These are phyloP conservation scores for Alcis repandata DNA, from an alignment of 2,888 invertebrate species.

Conservation along the genomic window DNA sequence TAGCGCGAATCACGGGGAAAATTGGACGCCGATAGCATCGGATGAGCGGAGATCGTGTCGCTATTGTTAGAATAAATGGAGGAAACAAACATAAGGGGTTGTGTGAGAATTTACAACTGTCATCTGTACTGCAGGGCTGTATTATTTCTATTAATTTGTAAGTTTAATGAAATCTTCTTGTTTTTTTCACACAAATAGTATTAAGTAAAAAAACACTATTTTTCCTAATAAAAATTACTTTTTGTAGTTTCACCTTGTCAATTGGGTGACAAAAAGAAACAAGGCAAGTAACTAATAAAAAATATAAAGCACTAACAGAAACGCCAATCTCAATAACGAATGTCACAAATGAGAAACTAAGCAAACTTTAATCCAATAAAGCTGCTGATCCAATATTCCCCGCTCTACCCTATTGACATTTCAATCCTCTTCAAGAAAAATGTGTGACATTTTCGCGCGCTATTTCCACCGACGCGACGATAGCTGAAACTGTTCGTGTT, in stretches of 20 bases:
- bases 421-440: constrained; percentile 54
- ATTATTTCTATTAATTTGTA: background rate
- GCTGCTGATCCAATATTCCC: constrained; percentile 54
- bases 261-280: background rate
- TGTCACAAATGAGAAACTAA: constrained; percentile 26
- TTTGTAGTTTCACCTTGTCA: background rate
- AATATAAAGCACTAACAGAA: constrained; percentile 3
- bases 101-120: background rate
- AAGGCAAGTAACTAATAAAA: too few species aligned
- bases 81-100: background rate
- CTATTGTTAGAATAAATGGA: background rate
- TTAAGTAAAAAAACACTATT: background rate
- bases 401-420: constrained; percentile 56
- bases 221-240: background rate
- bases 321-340: constrained; percentile 9
- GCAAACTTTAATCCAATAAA: constrained; percentile 52
- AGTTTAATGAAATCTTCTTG: background rate
- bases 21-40: constrained; percentile 59
- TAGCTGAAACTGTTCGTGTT: constrained; percentile 47
- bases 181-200: background rate
- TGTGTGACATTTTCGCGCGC: constrained; percentile 37
- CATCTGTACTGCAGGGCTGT: background rate
- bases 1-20: constrained; percentile 56
- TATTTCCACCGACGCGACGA: constrained; percentile 32
- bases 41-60: background rate